phyloP scores from a whole-genome alignment of 2,797 vertebrate genomes.

The Lepilemur septentrionalis region DNA sequence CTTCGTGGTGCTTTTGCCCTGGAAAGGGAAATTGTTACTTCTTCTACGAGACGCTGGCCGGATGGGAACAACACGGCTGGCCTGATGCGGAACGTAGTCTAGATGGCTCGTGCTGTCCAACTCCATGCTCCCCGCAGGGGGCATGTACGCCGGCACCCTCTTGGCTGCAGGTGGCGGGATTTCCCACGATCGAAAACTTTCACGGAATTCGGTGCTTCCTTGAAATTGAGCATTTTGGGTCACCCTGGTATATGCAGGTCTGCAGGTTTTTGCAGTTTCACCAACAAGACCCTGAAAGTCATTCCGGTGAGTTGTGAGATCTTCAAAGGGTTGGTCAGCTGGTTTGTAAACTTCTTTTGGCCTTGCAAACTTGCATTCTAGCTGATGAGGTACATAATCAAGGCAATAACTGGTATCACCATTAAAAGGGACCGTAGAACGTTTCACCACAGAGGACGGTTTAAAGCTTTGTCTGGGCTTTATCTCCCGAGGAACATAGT shows the following conservation, averaged over 20 bases:
- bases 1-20: constrained; percentile 87
- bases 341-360: constrained; percentile 85
- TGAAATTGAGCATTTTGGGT: constrained; percentile 80
- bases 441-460: constrained; percentile 75
- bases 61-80: constrained; percentile 82
- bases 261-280: constrained; percentile 86
- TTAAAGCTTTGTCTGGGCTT: constrained; percentile 84
- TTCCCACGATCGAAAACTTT: constrained; percentile 87
- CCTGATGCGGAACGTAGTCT: constrained; percentile 82
- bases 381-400: constrained; percentile 82
- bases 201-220: constrained; percentile 87
- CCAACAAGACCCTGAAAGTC: constrained; percentile 87
- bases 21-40: constrained; percentile 82
- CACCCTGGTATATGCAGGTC: constrained; percentile 78
- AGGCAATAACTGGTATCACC: constrained; percentile 84
- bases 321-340: constrained; percentile 84
- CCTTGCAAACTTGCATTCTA: constrained; percentile 77
- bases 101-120: constrained; percentile 84
- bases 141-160: constrained; percentile 81
- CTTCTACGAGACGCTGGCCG: constrained; percentile 78
- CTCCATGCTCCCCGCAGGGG: constrained; percentile 86
- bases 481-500: constrained; percentile 82
- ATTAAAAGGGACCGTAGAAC: constrained; percentile 82
- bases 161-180: constrained; percentile 76
- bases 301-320: constrained; percentile 86